phyloP scores from a whole-genome alignment of 2,113 vertebrate species.

The Sorex araneus region DNA sequence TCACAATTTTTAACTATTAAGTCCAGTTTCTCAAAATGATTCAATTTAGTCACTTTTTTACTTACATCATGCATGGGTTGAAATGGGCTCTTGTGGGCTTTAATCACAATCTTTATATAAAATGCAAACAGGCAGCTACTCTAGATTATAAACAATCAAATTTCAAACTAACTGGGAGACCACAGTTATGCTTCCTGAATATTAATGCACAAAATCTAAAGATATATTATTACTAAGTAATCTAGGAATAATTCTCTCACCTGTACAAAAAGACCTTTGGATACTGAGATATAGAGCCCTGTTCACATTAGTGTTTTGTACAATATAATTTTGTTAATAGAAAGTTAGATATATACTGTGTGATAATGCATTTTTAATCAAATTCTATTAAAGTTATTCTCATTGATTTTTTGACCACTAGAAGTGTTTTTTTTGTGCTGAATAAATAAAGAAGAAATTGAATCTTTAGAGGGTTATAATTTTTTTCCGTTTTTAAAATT shows the following conservation, averaged over 20 bases:
- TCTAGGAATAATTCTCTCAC: not conserved
- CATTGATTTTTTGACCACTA: constrained; percentile 33
- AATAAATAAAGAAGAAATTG: not conserved
- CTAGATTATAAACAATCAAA: not conserved
- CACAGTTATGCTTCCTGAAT: not conserved
- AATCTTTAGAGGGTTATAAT: not conserved
- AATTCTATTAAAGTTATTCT: constrained; percentile 11
- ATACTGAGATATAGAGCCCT: constrained; percentile 17
- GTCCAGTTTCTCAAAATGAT: not conserved
- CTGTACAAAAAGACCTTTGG: constrained; percentile 7
- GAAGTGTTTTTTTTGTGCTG: not conserved
- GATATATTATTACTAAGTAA: not conserved
- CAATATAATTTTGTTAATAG: constrained; percentile 19
- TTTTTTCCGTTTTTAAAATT: too few relatives aligned
- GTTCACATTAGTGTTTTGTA: not conserved
- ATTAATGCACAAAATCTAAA: not conserved
- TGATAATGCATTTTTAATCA: constrained; percentile 42
- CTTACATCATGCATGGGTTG: not conserved
- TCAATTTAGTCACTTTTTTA: not conserved
- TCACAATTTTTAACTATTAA: not conserved
- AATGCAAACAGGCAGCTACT: not conserved
- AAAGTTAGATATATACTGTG: not conserved
- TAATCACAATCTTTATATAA: constrained; percentile 10
- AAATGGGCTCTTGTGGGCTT: not conserved
- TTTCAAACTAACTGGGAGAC: not conserved